phyloP scores from a whole-genome alignment of 2,888 invertebrate species.

The Pasiphila rectangulata region DNA sequence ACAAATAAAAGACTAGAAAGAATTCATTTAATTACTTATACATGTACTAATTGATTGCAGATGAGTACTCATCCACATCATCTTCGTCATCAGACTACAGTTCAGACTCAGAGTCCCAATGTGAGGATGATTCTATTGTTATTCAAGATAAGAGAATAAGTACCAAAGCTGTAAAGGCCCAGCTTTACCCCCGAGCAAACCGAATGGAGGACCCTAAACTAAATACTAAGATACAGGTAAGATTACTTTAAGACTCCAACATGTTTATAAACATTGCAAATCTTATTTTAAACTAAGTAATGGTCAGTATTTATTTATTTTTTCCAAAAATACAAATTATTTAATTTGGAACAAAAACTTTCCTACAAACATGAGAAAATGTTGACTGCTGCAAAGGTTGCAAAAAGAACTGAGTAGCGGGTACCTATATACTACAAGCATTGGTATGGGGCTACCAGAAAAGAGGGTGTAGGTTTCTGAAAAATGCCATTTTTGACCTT shows the following conservation, averaged over 20 bases:
- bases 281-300: too few species aligned
- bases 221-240: conserved; percentile 61
- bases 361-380: too few species aligned
- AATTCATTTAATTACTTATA: too few species aligned
- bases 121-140: conserved; percentile 69
- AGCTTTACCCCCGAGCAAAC: conserved; percentile 64
- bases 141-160: conserved; percentile 49
- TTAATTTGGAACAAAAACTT: neutral
- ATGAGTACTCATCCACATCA: conserved; percentile 59
- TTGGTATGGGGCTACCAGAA: too few species aligned
- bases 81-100: conserved; percentile 69
- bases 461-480: too few species aligned
- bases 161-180: conserved; percentile 48
- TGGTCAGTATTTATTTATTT: too few species aligned
- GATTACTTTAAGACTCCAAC: neutral
- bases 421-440: too few species aligned
- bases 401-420: too few species aligned
- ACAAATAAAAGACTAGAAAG: too few species aligned
- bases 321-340: too few species aligned
- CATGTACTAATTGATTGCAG: conserved; percentile 29
- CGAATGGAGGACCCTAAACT: conserved; percentile 69
- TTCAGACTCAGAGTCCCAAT: conserved; percentile 67
- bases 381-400: too few species aligned
- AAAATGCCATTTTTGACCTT: too few species aligned
- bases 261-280: neutral